Evolutionary conservation across 2,797 vertebrate genomes (phyloP).

Genomic region (Coilia nasus): DNA sequence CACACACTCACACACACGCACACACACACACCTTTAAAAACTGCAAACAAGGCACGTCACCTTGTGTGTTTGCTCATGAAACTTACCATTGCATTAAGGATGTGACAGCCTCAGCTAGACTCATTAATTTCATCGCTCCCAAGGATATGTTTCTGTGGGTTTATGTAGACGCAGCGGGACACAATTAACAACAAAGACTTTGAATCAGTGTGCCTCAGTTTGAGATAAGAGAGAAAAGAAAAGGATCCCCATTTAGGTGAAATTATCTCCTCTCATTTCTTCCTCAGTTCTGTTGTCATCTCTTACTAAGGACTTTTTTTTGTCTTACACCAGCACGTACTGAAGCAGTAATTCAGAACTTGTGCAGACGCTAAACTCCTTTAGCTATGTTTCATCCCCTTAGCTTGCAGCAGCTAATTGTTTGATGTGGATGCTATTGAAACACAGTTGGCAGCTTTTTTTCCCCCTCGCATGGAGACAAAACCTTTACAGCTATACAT

Average conservation of each 20-base stretch:
- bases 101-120: conserved; percentile 21
- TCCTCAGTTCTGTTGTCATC: conserved; percentile 34
- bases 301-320: conserved; percentile 41
- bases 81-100: conserved; percentile 33
- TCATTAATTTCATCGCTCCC: conserved; percentile 32
- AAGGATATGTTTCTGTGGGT: conserved; percentile 30
- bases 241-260: conserved; percentile 31
- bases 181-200: conserved; percentile 36
- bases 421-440: conserved; percentile 49
- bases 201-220: conserved; percentile 35
- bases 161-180: conserved; percentile 18
- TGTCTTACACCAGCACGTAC: conserved; percentile 15
- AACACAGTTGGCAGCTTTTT: conserved; percentile 36
- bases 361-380: conserved; percentile 43
- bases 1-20: neutral
- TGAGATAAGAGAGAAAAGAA: conserved; percentile 34
- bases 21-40: neutral
- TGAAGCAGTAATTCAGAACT: conserved; percentile 33
- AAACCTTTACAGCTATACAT: neutral
- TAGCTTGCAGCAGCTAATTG: conserved; percentile 48
- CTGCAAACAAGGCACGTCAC: neutral
- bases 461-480: conserved; percentile 19
- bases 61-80: conserved; percentile 33
- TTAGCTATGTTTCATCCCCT: conserved; percentile 36
- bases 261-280: conserved; percentile 38